These are phyloP conservation scores for Gastrophysa polygoni DNA, from an alignment of 2,888 invertebrate genomes.

Conservation along the genomic window DNA sequence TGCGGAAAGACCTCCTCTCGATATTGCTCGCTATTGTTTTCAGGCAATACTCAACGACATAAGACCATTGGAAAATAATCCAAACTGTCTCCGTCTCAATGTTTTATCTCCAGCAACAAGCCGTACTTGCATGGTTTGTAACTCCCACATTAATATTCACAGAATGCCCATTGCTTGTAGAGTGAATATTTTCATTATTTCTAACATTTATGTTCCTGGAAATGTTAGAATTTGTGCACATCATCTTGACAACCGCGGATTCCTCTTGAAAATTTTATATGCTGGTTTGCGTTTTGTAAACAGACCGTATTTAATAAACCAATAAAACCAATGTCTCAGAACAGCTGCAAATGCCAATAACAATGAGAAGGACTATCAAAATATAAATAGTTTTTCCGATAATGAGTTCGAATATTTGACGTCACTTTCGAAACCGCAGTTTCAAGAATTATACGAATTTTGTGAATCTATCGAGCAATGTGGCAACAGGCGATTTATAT, in stretches of 20 bases:
- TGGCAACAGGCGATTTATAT: background rate
- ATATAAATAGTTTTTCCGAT: constrained; percentile 2
- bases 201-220: background rate
- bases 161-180: constrained; percentile 2
- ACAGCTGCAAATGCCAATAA: constrained; percentile 6
- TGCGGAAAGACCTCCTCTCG: constrained; percentile 3
- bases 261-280: background rate
- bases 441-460: background rate
- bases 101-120: constrained; percentile 6
- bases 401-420: background rate
- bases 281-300: background rate
- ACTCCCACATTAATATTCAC: constrained; percentile 6
- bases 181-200: constrained; percentile 7
- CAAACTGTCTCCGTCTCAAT: constrained; percentile 2
- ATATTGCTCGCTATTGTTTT: constrained; percentile 4
- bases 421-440: background rate
- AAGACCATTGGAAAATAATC: background rate
- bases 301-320: too few species aligned
- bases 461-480: background rate
- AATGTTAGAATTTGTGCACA: constrained; percentile 1
- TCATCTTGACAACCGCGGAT: background rate
- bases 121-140: constrained; percentile 7
- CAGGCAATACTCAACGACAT: constrained; percentile 3
- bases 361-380: background rate
- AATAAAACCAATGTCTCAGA: background rate